These are phyloP conservation scores for Barbus barbus DNA, from an alignment of 2,113 vertebrate species.

Conservation along the genomic window DNA sequence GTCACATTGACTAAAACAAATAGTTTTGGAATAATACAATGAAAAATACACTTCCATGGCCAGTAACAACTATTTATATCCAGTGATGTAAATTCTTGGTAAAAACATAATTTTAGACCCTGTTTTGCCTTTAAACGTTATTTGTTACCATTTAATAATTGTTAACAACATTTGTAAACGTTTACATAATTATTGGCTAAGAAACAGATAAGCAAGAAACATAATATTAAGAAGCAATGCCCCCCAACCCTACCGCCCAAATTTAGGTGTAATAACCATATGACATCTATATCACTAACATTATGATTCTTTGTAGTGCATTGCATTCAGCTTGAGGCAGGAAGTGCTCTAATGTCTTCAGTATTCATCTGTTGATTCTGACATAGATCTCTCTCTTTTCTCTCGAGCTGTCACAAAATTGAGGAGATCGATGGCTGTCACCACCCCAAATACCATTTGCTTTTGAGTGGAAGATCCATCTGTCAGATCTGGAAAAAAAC, in stretches of 20 bases:
- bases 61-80: background rate
- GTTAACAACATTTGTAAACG: background rate
- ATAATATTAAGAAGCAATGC: background rate
- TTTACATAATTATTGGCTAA: background rate
- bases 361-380: constrained; percentile 70
- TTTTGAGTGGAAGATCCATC: constrained; percentile 76
- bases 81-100: background rate
- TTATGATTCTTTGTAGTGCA: background rate
- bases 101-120: background rate
- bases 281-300: background rate
- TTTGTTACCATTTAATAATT: background rate
- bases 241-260: background rate
- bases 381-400: constrained; percentile 69
- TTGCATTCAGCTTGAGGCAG: background rate
- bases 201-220: background rate
- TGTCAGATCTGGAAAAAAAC: constrained; percentile 75
- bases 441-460: constrained; percentile 92
- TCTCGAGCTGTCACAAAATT: constrained; percentile 83
- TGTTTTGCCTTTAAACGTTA: background rate
- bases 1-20: background rate
- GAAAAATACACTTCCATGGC: background rate
- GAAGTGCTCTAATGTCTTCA: constrained; percentile 40
- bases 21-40: background rate
- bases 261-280: background rate
- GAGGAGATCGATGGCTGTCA: constrained; percentile 92